These are phyloP conservation scores for Pseudomyrmex gracilis DNA, from an alignment of 1,140 invertebrate genomes.

Conservation along the genomic window DNA sequence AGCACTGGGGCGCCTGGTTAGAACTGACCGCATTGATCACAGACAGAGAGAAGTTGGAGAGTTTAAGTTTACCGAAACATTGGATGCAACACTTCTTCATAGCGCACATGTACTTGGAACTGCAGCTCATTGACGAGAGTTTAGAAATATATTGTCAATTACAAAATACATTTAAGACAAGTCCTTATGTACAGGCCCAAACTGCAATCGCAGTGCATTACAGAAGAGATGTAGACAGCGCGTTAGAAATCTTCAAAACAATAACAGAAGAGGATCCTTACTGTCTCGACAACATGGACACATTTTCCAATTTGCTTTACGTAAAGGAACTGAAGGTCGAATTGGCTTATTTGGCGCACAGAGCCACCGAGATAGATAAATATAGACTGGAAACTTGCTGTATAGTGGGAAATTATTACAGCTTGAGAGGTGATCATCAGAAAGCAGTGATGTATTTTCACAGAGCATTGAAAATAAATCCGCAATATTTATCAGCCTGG, in stretches of 20 bases:
- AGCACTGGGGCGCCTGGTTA: slow-evolving; percentile 97
- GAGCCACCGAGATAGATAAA: slow-evolving; percentile 97
- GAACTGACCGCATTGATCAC: slow-evolving; percentile 95
- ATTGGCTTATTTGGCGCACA: slow-evolving; percentile 96
- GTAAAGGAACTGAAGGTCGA: slow-evolving; percentile 97
- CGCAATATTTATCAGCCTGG: slow-evolving; percentile 97
- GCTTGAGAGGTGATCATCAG: slow-evolving; percentile 97
- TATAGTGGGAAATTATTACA: slow-evolving; percentile 99
- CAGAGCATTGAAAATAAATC: slow-evolving; percentile 97
- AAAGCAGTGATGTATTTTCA: slow-evolving; percentile 99
- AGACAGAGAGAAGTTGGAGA: slow-evolving; percentile 90
- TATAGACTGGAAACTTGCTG: slow-evolving; percentile 99
- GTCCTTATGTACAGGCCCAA: slow-evolving; percentile 96
- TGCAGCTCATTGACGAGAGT: slow-evolving; percentile 96
- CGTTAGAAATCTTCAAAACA: slow-evolving; percentile 93
- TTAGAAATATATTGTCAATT: slow-evolving; percentile 93
- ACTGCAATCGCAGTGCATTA: slow-evolving; percentile 97
- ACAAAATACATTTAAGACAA: slow-evolving; percentile 93
- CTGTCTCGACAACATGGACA: slow-evolving; percentile 97
- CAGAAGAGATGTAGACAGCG: slow-evolving; percentile 95
- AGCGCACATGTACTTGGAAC: slow-evolving; percentile 95
- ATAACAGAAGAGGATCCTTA: slow-evolving; percentile 95
- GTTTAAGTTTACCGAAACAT: slow-evolving; percentile 92
- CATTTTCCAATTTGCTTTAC: slow-evolving; percentile 97
- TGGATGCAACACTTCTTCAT: slow-evolving; percentile 98